Evolutionary conservation across 2,888 invertebrate genomes (phyloP).

Genomic region (Drosophila atroscutellata): DNA sequence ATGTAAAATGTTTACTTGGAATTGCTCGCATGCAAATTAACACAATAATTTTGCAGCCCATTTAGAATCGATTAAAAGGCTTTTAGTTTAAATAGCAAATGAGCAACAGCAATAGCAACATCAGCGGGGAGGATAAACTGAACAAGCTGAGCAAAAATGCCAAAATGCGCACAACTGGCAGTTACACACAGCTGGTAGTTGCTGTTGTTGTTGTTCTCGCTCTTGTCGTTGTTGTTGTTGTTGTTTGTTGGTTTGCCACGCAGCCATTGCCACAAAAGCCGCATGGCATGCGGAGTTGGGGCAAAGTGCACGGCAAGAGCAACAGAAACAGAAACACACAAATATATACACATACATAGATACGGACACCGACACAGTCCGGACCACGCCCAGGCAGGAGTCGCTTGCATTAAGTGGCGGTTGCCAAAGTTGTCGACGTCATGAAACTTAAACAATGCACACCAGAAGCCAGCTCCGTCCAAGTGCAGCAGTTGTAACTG

Average conservation of each 20-base stretch:
- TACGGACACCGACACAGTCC: constrained; percentile 13
- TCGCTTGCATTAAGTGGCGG: constrained; percentile 76
- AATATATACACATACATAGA: constrained; percentile 13
- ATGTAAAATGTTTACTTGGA: constrained; percentile 31
- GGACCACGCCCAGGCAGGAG: constrained; percentile 29
- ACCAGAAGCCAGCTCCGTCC: constrained; percentile 29
- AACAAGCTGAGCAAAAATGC: constrained; percentile 35
- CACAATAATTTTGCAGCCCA: constrained; percentile 68
- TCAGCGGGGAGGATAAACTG: background rate
- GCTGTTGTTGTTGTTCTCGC: constrained; percentile 3
- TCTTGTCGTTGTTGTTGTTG: background rate
- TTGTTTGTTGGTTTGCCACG: constrained; percentile 63
- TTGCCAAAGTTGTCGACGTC: constrained; percentile 75
- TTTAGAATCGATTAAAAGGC: constrained; percentile 77
- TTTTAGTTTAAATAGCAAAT: constrained; percentile 61
- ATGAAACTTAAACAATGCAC: constrained; percentile 73
- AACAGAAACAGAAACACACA: constrained; percentile 12
- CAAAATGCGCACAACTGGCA: constrained; percentile 37
- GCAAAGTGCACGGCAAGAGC: constrained; percentile 60
- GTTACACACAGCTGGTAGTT: constrained; percentile 23
- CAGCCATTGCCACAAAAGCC: constrained; percentile 69
- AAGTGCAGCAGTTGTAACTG: constrained; percentile 15
- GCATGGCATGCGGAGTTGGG: constrained; percentile 59
- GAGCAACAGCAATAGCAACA: constrained; percentile 1
- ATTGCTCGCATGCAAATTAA: constrained; percentile 39